A percentile compares a stretch with the other conserved stretches of the same genome.
Evolutionary conservation across 2,888 invertebrate species (phyloP).

Genomic region (Acrobasis repandana): DNA sequence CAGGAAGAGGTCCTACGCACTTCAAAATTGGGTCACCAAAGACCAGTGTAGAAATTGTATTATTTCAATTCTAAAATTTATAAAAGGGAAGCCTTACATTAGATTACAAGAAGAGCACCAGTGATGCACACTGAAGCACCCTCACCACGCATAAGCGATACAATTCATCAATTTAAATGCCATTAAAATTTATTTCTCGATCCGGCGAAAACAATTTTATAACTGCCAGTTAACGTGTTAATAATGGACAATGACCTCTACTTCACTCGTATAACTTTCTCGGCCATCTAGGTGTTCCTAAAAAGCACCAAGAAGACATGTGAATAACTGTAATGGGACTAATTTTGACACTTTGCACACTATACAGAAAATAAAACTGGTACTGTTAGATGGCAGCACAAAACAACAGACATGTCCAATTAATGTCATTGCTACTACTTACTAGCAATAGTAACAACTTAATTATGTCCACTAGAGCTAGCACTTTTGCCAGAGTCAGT

Average conservation of each 20-base stretch:
- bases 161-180: conserved; percentile 25
- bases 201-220: conserved; percentile 3
- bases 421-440: too few relatives aligned
- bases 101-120: conserved; percentile 56
- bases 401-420: too few relatives aligned
- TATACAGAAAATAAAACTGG: too few relatives aligned
- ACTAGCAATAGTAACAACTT: too few relatives aligned
- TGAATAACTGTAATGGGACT: too few relatives aligned
- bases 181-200: conserved; percentile 22
- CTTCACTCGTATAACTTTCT: background rate
- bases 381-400: too few relatives aligned
- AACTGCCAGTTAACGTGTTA: background rate
- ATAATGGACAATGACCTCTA: background rate
- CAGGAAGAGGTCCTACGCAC: background rate
- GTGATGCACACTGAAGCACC: conserved; percentile 63
- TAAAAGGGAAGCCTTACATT: conserved; percentile 56
- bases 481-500: too few relatives aligned
- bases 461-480: too few relatives aligned
- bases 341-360: too few relatives aligned
- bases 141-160: conserved; percentile 33
- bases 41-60: conserved; percentile 32
- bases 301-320: too few relatives aligned
- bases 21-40: conserved; percentile 16
- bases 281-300: background rate
- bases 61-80: conserved; percentile 43